Conservation (phyloP, 30 jellyfish, hydroid and myxozoan species). For the Cassiopea xamachana region DNA sequence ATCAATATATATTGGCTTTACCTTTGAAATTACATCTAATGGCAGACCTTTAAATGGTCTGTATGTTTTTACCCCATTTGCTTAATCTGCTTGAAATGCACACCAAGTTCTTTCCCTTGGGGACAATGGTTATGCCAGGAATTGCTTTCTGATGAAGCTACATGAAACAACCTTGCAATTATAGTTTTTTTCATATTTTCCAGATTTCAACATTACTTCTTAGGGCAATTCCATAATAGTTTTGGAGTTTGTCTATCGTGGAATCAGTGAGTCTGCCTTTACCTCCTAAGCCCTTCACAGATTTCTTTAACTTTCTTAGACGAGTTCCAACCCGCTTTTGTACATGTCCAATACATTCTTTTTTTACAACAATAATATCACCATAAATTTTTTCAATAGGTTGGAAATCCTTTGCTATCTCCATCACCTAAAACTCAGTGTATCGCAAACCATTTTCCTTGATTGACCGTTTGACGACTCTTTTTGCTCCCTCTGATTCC, state of each 20-base stretch:
- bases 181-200: constrained; percentile 31
- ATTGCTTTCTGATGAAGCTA: constrained; percentile 49
- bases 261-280: constrained; percentile 41
- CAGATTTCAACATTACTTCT: constrained; percentile 34
- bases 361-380: constrained; percentile 19
- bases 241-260: constrained; percentile 53
- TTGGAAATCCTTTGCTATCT: constrained; percentile 58
- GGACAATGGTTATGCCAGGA: constrained; percentile 56
- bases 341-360: constrained; percentile 46
- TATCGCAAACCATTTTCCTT: constrained; percentile 34
- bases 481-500: constrained; percentile 69
- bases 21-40: not conserved
- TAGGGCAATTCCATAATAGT: constrained; percentile 26
- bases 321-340: constrained; percentile 50
- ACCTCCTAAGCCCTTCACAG: constrained; percentile 52
- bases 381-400: not conserved
- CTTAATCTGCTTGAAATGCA: constrained; percentile 50
- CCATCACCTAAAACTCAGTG: constrained; percentile 38
- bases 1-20: constrained; percentile 34
- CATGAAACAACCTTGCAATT: constrained; percentile 41
- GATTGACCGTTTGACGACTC: constrained; percentile 53
- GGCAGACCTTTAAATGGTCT: constrained; percentile 67
- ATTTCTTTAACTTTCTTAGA: constrained; percentile 30
- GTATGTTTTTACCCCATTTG: constrained; percentile 27
- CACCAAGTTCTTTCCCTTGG: constrained; percentile 69